Percentiles rank a stretch among this genome's conserved stretches.
phyloP scores from a whole-genome alignment of 2,888 invertebrate genomes.

The Coelinius sp. region DNA sequence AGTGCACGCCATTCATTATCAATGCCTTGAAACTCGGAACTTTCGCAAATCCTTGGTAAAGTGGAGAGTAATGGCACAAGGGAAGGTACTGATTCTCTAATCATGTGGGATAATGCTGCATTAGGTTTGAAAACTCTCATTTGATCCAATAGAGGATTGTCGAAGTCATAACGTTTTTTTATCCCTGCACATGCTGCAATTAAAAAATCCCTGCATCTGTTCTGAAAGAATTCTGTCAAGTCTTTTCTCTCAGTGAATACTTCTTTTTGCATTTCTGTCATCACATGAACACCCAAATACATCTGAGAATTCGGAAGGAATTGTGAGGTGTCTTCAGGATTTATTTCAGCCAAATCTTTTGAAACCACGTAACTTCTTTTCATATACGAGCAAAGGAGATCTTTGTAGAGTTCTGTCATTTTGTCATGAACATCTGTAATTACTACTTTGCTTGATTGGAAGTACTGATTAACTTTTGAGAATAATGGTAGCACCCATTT shows the following conservation, averaged over 20 bases:
- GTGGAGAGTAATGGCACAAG: not conserved
- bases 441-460: constrained; percentile 41
- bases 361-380: constrained; percentile 23
- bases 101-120: not conserved
- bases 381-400: constrained; percentile 24
- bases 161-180: constrained; percentile 32
- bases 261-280: constrained; percentile 26
- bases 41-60: not conserved
- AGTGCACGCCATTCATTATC: constrained; percentile 22
- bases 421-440: constrained; percentile 36
- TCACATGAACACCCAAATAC: constrained; percentile 38
- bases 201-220: constrained; percentile 24
- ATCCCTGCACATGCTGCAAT: constrained; percentile 29
- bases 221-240: constrained; percentile 1
- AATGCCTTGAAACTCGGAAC: not conserved
- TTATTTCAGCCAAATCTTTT: constrained; percentile 31
- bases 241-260: constrained; percentile 27
- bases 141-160: constrained; percentile 16
- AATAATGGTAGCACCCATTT: constrained; percentile 42
- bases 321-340: constrained; percentile 33
- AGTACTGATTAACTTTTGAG: constrained; percentile 38
- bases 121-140: constrained; percentile 35
- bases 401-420: constrained; percentile 32
- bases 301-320: constrained; percentile 38
- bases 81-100: not conserved